Evolutionary conservation across 2,888 invertebrate genomes (phyloP).

Genomic region (Pseudoips prasinana): DNA sequence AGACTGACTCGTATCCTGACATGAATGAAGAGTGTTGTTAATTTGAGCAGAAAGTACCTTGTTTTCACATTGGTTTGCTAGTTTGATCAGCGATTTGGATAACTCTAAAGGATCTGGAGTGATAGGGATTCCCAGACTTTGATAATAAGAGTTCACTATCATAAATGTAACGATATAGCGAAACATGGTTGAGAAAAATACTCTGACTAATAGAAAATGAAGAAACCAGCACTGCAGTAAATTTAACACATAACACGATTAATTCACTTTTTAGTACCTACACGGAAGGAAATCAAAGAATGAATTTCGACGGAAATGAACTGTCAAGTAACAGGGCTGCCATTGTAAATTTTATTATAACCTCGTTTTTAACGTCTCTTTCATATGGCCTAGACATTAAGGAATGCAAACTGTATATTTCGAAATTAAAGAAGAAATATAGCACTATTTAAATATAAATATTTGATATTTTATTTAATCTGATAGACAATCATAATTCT

Average conservation of each 20-base stretch:
- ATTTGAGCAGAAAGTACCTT: conserved; percentile 48
- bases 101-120: conserved; percentile 21
- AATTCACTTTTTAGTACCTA: too few relatives aligned
- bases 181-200: conserved; percentile 43
- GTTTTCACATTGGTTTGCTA: conserved; percentile 53
- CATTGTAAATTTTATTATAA: too few relatives aligned
- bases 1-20: conserved; percentile 28
- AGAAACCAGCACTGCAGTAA: conserved; percentile 1
- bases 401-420: too few relatives aligned
- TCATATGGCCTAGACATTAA: too few relatives aligned
- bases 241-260: conserved; percentile 15
- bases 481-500: too few relatives aligned
- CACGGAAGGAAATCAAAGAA: too few relatives aligned
- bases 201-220: conserved; percentile 5
- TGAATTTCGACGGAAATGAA: too few relatives aligned
- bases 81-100: conserved; percentile 31
- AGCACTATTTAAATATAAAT: too few relatives aligned
- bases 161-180: conserved; percentile 50
- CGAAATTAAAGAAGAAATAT: too few relatives aligned
- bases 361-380: too few relatives aligned
- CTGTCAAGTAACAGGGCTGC: too few relatives aligned
- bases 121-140: conserved; percentile 53
- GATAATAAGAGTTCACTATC: conserved; percentile 52
- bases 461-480: too few relatives aligned
- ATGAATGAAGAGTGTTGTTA: conserved; percentile 40